These are phyloP conservation scores for Octodon degus DNA, from an alignment of 2,113 vertebrate species.

Conservation along the genomic window DNA sequence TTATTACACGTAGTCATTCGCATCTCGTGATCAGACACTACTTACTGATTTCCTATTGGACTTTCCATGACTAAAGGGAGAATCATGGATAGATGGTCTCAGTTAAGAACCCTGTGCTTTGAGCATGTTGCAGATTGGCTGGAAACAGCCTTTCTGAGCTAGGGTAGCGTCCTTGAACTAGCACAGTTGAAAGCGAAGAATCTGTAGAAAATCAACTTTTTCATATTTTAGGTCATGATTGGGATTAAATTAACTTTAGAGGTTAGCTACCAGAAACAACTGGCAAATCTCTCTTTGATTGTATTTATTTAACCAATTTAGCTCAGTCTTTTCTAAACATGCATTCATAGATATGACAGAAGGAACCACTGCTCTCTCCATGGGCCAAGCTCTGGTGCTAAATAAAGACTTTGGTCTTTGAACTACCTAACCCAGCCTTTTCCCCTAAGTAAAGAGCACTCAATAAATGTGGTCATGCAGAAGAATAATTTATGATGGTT, in stretches of 20 bases:
- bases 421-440: conserved; percentile 53
- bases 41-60: background rate
- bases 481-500: conserved; percentile 69
- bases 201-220: background rate
- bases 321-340: background rate
- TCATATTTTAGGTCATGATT: background rate
- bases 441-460: conserved; percentile 65
- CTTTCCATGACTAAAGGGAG: background rate
- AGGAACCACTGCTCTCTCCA: background rate
- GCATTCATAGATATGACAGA: background rate
- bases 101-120: background rate
- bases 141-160: background rate
- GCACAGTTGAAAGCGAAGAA: background rate
- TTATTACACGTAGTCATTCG: background rate
- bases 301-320: conserved; percentile 7
- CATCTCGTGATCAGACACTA: background rate
- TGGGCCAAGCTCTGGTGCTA: conserved; percentile 1
- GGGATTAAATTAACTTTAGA: background rate
- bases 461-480: conserved; percentile 72
- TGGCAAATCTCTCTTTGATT: background rate
- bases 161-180: background rate
- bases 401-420: conserved; percentile 65
- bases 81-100: background rate
- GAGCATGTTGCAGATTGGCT: background rate
- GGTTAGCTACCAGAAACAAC: background rate